Conservation (phyloP, 2,797 vertebrate genomes). For the Masticophis lateralis region DNA sequence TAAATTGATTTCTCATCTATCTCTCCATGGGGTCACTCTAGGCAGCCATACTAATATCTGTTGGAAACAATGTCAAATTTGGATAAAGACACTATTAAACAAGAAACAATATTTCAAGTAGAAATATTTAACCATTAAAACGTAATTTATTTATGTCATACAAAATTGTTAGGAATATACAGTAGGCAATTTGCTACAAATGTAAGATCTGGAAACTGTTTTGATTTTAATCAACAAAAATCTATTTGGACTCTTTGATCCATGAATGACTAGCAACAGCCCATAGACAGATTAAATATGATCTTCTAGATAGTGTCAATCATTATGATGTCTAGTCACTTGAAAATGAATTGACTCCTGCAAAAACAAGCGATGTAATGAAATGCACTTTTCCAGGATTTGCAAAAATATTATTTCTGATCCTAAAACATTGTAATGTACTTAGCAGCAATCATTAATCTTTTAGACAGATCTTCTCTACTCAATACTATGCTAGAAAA, state of each 20-base stretch:
- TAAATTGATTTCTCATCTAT: no score
- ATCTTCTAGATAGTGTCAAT: not conserved
- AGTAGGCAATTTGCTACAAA: not conserved
- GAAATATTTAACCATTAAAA: not conserved
- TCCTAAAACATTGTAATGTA: not conserved
- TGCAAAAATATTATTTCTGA: not conserved
- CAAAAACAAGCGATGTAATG: not conserved
- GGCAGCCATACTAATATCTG: not conserved
- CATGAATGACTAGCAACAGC: not conserved
- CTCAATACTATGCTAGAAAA: not conserved
- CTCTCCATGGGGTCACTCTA: no score
- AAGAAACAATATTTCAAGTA: not conserved
- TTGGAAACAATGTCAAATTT: not conserved
- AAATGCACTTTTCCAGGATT: not conserved
- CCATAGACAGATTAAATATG: not conserved
- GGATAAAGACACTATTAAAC: not conserved
- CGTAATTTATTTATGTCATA: not conserved
- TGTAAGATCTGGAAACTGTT: not conserved
- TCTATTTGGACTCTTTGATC: not conserved
- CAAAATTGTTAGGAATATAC: not conserved
- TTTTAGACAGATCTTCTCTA: not conserved
- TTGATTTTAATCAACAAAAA: not conserved
- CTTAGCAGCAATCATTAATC: not conserved
- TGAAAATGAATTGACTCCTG: not conserved
- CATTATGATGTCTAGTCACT: not conserved